Evolutionary conservation across 2,113 vertebrate species (phyloP).

Genomic region (Engystomops pustulosus): DNA sequence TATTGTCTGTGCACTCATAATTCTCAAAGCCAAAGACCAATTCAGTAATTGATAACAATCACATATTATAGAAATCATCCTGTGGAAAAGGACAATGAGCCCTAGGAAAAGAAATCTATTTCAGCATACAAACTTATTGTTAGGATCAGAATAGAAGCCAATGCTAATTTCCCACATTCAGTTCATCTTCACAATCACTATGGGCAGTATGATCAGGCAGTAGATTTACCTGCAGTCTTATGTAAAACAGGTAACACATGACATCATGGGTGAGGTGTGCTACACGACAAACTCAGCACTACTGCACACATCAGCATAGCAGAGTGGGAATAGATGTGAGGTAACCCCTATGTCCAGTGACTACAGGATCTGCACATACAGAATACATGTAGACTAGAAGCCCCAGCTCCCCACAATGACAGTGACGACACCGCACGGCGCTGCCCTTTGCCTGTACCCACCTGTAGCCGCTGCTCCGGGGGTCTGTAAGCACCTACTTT

Average conservation of each 20-base stretch:
- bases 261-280: neutral
- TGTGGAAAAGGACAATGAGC: neutral
- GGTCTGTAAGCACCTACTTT: neutral
- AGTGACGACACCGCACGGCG: too few relatives aligned
- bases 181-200: neutral
- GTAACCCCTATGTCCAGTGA: too few relatives aligned
- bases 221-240: neutral
- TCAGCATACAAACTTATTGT: neutral
- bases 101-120: too few relatives aligned
- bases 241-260: neutral
- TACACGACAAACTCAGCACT: neutral
- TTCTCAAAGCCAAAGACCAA: too few relatives aligned
- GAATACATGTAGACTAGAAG: too few relatives aligned
- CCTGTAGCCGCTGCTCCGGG: conserved; percentile 19
- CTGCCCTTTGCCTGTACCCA: neutral
- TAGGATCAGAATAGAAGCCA: too few relatives aligned
- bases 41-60: too few relatives aligned
- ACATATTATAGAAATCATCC: neutral
- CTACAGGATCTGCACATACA: too few relatives aligned
- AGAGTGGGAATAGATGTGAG: conserved; percentile 42
- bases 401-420: too few relatives aligned
- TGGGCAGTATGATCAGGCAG: neutral
- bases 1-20: neutral
- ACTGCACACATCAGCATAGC: too few relatives aligned
- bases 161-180: too few relatives aligned